phyloP scores from a whole-genome alignment of 2,888 invertebrate species.

The Odontocolon sp. region DNA sequence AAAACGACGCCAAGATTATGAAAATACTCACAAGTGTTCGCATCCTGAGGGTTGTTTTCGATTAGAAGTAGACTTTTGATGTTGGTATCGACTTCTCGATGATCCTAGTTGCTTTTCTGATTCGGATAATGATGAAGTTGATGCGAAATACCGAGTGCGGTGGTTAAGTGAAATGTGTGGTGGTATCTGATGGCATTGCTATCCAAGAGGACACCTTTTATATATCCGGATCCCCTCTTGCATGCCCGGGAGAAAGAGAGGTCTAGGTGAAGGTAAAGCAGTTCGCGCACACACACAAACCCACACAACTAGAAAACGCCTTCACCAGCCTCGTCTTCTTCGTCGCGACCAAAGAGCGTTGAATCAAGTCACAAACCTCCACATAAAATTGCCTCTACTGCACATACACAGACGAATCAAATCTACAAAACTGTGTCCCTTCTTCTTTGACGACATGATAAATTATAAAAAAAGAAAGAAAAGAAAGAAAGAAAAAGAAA shows the following conservation, averaged over 20 bases:
- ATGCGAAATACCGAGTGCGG: conserved; percentile 59
- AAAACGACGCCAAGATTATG: background rate
- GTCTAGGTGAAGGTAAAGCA: conserved; percentile 81
- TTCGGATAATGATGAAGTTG: conserved; percentile 1
- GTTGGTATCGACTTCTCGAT: conserved; percentile 32
- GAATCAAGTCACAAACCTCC: conserved; percentile 3
- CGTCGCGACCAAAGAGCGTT: conserved; percentile 1
- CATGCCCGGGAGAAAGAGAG: conserved; percentile 75
- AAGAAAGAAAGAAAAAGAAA: no score
- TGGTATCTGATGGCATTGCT: conserved; percentile 77
- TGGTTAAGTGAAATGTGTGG: conserved; percentile 71
- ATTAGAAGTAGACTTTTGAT: conserved; percentile 1
- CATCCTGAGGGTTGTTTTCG: conserved; percentile 67
- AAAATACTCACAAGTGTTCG: conserved; percentile 71
- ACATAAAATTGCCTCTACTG: background rate
- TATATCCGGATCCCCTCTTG: conserved; percentile 78
- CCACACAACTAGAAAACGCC: conserved; percentile 47
- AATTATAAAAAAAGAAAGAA: background rate
- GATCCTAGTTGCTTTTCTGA: conserved; percentile 37
- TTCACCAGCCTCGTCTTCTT: conserved; percentile 42
- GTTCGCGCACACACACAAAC: conserved; percentile 33
- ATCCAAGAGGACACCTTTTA: conserved; percentile 79
- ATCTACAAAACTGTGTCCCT: background rate
- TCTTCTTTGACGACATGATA: background rate
- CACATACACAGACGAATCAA: background rate